Conservation (phyloP, 2,797 vertebrate genomes). For the Gymnopithys bicolor region DNA sequence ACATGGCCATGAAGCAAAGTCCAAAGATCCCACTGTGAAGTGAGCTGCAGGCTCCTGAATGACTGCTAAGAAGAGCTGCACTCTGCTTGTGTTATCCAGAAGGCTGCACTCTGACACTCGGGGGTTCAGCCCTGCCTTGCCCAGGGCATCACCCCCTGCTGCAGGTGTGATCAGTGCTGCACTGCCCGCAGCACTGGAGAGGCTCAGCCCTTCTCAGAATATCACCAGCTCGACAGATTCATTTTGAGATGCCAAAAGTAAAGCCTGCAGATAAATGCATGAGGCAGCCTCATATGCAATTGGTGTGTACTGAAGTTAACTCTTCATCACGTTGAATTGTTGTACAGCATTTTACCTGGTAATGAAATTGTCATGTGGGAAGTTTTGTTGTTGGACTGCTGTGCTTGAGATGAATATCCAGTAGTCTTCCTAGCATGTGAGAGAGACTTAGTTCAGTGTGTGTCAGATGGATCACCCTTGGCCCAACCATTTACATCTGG, state of each 20-base stretch:
- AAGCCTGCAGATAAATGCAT: not conserved
- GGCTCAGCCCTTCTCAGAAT: not conserved
- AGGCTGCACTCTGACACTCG: not conserved
- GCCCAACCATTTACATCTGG: not conserved
- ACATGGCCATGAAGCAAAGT: not conserved
- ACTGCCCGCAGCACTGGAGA: not conserved
- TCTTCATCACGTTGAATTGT: not conserved
- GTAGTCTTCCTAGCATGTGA: not conserved
- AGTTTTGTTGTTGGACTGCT: not conserved
- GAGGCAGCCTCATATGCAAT: not conserved
- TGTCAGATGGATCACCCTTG: not conserved
- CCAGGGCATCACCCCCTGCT: not conserved
- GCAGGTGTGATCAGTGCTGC: not conserved
- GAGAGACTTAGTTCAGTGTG: not conserved
- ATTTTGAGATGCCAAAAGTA: not conserved
- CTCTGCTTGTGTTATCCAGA: not conserved
- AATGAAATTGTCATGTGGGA: accelerated
- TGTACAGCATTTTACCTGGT: not conserved
- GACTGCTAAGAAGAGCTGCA: not conserved
- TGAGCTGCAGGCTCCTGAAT: not conserved
- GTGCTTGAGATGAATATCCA: not conserved
- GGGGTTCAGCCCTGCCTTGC: not conserved
- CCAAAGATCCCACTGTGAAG: not conserved
- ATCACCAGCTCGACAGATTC: not conserved
- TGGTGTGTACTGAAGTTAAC: not conserved